Percentiles rank a stretch among this genome's conserved stretches.
phyloP scores from a whole-genome alignment of 2,888 invertebrate species.

The Biston betularia region DNA sequence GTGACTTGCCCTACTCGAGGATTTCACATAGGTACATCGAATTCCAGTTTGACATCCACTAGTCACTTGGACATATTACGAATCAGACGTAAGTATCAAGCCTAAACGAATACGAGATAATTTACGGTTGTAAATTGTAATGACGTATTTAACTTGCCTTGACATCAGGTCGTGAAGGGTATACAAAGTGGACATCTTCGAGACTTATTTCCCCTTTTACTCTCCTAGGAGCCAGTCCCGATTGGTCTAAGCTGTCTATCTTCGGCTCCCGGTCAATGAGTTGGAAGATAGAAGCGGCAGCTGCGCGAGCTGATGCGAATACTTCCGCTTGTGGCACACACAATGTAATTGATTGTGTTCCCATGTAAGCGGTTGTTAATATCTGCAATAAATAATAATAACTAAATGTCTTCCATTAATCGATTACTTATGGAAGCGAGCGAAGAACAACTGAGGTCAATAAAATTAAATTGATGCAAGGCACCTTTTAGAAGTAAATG shows the following conservation, averaged over 20 bases:
- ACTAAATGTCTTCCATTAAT: not conserved
- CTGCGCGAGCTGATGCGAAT: constrained; percentile 90
- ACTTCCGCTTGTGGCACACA: constrained; percentile 91
- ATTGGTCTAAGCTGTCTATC: constrained; percentile 89
- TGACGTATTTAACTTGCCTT: constrained; percentile 82
- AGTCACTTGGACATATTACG: too few species aligned
- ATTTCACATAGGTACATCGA: too few species aligned
- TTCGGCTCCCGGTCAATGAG: constrained; percentile 90
- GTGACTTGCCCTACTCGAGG: too few species aligned
- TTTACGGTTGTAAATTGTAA: not conserved
- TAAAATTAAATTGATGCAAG: constrained; percentile 64
- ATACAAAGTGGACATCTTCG: constrained; percentile 90
- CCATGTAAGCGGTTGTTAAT: constrained; percentile 91
- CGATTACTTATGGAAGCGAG: constrained; percentile 1
- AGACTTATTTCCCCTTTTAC: constrained; percentile 90
- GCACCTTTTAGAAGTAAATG: not conserved
- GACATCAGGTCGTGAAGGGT: constrained; percentile 92
- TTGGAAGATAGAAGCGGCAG: constrained; percentile 90
- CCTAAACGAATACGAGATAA: too few species aligned
- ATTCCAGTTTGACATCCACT: too few species aligned
- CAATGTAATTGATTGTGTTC: constrained; percentile 91
- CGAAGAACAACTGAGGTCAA: constrained; percentile 76
- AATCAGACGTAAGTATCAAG: too few species aligned
- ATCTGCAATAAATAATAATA: constrained; percentile 73
- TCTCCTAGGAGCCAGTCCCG: constrained; percentile 86